These are phyloP conservation scores for Martes martes DNA, from an alignment of 2,113 vertebrate species.

Conservation along the genomic window DNA sequence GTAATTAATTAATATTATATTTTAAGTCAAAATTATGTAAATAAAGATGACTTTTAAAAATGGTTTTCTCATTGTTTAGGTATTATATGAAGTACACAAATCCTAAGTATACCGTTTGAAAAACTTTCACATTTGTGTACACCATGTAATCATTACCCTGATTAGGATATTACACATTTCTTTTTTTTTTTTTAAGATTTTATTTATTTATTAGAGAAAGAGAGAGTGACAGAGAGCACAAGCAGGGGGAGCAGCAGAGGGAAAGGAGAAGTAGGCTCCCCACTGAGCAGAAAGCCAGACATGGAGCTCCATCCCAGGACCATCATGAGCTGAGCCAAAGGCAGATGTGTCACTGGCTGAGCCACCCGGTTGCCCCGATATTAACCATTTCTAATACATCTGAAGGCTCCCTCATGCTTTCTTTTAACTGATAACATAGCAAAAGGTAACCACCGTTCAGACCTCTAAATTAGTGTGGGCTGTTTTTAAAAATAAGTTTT, in stretches of 20 bases:
- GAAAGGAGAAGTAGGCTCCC: no score
- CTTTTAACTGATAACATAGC: neutral
- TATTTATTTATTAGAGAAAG: no score
- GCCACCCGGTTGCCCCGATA: no score
- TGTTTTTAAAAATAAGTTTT: neutral
- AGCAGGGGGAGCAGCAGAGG: no score
- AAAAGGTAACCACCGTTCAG: neutral
- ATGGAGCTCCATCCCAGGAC: no score
- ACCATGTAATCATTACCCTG: neutral
- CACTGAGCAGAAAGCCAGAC: no score
- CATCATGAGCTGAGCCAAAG: no score
- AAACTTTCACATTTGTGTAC: neutral
- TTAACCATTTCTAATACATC: neutral
- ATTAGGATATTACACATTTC: neutral
- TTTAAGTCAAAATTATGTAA: conserved; percentile 16
- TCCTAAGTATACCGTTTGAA: neutral
- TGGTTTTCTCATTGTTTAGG: neutral
- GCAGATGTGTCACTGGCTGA: no score
- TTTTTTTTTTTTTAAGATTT: no score
- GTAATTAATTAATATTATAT: neutral
- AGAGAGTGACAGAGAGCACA: no score
- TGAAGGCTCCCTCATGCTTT: neutral
- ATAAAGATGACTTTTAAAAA: neutral
- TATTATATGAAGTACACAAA: neutral
- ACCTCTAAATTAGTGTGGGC: neutral